Base-by-base conservation (phyloP, 1,140 invertebrate species). In the Panagrolaimus sp. region DNA sequence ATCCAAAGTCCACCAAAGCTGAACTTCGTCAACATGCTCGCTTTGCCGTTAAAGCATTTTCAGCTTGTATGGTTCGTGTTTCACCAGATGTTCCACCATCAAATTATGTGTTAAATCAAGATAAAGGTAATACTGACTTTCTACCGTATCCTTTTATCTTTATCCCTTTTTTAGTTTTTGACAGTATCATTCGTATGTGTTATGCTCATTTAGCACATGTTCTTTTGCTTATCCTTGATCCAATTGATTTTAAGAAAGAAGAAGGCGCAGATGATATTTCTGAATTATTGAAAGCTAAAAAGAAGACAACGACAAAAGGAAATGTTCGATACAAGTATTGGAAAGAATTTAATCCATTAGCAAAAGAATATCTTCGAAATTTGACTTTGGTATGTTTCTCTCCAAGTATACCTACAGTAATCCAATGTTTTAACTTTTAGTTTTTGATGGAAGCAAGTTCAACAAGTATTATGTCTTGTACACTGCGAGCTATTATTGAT, bases 171-270 rank as follows among this genome's bases (percentile, higher is more conserved):
- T 72, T 46, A 80, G 78, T 79, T 11, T 83, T 82, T 61, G 82
- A 82, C 53, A 72, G 63, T 31, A 48, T 81, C 9, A 70, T 82
- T 66, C 79, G 79, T 25, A 48, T 80, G 25, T 82, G 80, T 53
- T 78, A 83, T n/a, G 57, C 66, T 7, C 31, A 73, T 42, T 63
- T 79, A 45, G 74, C 76, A 14, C 66, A 38, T 11, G 71, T 51
- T 65, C 38, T 76, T 2, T 67, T 68, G 27, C 11, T 61, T 31
- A 23, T 76, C 25, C 44, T 76, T n/a, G 46, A 76, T 61, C 76
- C 74, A 14, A 7, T 67, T 5, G 16, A 53, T 9, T 64, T 66
- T 9, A 66, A 31, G 46, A 74, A 63, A 48, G 25, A 43, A n/a
- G 63, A 31, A 14, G 11, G 20, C 31, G 31, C 2, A 2, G 31